Percentiles rank a stretch among this genome's conserved stretches.
These are phyloP conservation scores for Anoplopoma fimbria DNA, from an alignment of 2,113 vertebrate genomes.

Conservation along the genomic window DNA sequence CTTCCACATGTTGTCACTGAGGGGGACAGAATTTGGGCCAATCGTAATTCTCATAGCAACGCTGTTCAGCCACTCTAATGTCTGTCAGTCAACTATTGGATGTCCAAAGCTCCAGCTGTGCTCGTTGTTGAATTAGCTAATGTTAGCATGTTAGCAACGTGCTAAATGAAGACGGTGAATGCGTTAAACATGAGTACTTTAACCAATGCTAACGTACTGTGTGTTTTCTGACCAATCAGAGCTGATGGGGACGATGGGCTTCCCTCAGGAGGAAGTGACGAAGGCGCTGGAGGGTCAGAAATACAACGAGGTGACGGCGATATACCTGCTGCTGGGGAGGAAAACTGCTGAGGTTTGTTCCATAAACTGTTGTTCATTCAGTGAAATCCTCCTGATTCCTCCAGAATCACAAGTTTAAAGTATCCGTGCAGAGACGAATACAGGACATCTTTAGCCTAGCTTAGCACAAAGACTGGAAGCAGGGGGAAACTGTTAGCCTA, in stretches of 20 bases:
- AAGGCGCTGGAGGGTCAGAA: constrained; percentile 91
- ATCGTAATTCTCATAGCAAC: too few species aligned
- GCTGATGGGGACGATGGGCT: constrained; percentile 95
- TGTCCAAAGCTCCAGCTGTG: not conserved
- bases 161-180: not conserved
- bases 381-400: not conserved
- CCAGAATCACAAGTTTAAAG: not conserved
- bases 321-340: constrained; percentile 92
- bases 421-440: not conserved
- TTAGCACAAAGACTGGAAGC: constrained; percentile 15
- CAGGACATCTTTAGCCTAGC: constrained; percentile 10
- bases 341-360: constrained; percentile 88
- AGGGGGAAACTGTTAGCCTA: constrained; percentile 4
- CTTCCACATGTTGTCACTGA: not conserved
- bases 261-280: constrained; percentile 91
- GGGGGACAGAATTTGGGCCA: not conserved
- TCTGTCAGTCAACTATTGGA: not conserved
- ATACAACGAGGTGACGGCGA: constrained; percentile 94
- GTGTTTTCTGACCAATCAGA: constrained; percentile 78
- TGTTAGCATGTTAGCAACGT: not conserved
- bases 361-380: too few species aligned
- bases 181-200: not conserved
- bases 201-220: not conserved
- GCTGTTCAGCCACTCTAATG: too few species aligned
- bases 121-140: not conserved